Percentiles rank a stretch among this genome's conserved stretches.
Evolutionary conservation across 1,140 invertebrate species (phyloP).

Genomic region (Tetranychus cinnabarinus): DNA sequence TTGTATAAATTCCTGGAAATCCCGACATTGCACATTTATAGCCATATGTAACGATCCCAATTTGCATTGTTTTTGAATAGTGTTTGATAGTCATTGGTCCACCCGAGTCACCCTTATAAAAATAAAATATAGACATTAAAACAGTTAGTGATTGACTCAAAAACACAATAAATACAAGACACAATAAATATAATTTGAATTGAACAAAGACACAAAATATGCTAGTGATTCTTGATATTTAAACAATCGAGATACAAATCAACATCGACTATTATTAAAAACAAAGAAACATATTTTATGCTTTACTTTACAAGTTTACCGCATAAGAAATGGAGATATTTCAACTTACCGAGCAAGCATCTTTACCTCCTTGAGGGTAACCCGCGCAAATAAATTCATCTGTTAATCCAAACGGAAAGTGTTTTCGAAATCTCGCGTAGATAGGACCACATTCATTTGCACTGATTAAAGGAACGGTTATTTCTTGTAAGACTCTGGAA

Average conservation of each 20-base stretch:
- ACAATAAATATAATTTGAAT: background rate
- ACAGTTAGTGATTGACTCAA: background rate
- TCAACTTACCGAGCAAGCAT: conserved; percentile 40
- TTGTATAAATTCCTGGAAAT: conserved; percentile 69
- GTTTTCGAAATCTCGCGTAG: background rate
- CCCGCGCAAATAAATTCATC: conserved; percentile 50
- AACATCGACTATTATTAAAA: no score
- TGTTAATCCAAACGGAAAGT: conserved; percentile 9
- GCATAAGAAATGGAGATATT: no score
- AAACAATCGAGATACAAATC: no score
- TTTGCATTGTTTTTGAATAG: conserved; percentile 9
- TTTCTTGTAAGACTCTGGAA: no score
- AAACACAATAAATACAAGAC: background rate
- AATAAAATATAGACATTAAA: background rate
- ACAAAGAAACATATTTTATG: no score
- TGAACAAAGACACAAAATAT: background rate
- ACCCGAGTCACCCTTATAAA: conserved; percentile 21
- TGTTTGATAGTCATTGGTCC: conserved; percentile 15
- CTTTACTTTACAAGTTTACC: no score
- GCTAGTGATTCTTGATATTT: no score
- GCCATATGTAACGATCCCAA: conserved; percentile 63
- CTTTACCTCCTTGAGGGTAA: conserved; percentile 40
- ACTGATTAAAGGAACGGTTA: no score
- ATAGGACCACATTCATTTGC: no score
- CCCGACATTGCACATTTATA: conserved; percentile 34